Conservation (phyloP, 2,888 invertebrate species). For the Ramazzottius varieornatus region DNA sequence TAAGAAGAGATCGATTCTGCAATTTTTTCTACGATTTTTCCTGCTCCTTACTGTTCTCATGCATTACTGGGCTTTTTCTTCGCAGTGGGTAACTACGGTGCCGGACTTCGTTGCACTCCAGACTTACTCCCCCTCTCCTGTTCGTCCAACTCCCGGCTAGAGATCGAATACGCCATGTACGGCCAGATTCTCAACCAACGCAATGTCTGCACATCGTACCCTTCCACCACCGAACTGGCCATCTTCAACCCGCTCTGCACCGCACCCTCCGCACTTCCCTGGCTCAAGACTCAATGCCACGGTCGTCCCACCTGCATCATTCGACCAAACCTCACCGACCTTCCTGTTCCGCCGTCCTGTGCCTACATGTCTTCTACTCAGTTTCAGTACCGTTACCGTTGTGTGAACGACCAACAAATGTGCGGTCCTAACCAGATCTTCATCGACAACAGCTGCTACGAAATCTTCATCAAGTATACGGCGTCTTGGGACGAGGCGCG, state of each 20-base stretch:
- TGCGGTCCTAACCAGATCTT: not conserved
- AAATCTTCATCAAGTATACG: not conserved
- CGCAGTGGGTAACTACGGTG: not conserved
- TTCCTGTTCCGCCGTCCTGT: not conserved
- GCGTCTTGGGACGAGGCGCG: not conserved
- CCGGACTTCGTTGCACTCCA: not conserved
- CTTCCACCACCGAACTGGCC: not conserved
- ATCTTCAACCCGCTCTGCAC: not conserved
- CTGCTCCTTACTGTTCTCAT: not conserved
- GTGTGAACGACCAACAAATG: not conserved
- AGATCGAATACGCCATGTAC: conserved; percentile 3
- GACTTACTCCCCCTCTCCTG: not conserved
- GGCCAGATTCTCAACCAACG: not conserved
- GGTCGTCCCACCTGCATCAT: not conserved
- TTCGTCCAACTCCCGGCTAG: not conserved
- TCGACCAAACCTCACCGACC: not conserved
- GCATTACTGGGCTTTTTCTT: not conserved
- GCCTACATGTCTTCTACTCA: too few relatives aligned
- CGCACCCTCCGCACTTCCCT: not conserved
- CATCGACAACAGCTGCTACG: not conserved
- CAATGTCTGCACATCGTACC: not conserved
- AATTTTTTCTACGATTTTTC: not conserved
- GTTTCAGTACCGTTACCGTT: not conserved
- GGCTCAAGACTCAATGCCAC: not conserved
- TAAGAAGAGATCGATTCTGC: too few relatives aligned